Percentiles rank a stretch among this genome's conserved stretches.
These are phyloP conservation scores for Microplitis mediator DNA, from an alignment of 1,140 invertebrate species.

Conservation along the genomic window DNA sequence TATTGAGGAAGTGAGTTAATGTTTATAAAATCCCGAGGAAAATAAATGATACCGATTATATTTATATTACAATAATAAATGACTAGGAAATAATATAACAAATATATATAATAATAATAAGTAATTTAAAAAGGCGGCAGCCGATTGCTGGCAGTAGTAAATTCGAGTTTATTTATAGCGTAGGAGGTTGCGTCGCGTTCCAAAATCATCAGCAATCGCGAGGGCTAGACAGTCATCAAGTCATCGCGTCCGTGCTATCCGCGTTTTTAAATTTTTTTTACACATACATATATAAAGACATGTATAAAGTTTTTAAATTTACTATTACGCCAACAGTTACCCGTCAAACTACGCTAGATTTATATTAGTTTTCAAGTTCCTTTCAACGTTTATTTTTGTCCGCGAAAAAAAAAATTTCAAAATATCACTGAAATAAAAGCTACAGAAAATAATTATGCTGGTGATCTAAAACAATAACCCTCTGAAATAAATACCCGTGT, in stretches of 20 bases:
- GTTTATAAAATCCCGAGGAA: background rate
- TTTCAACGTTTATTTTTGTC: background rate
- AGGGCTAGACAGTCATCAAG: constrained; percentile 33
- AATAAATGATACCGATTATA: constrained; percentile 4
- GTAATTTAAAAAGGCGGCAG: constrained; percentile 5
- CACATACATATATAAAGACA: background rate
- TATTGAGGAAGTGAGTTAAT: background rate
- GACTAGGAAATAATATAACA: background rate
- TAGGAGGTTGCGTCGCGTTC: constrained; percentile 56
- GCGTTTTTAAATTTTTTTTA: constrained; percentile 31
- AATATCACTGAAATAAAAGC: no score
- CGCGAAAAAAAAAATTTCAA: no score
- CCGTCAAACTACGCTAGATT: no score
- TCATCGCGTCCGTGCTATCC: constrained; percentile 31
- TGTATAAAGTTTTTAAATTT: constrained; percentile 24
- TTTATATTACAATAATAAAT: background rate
- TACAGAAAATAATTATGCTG: no score
- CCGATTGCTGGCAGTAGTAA: constrained; percentile 50
- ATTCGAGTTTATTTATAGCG: constrained; percentile 59
- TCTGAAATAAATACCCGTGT: no score
- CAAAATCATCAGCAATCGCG: constrained; percentile 46
- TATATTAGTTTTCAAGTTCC: background rate
- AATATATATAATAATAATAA: background rate
- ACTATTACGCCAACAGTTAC: constrained; percentile 15
- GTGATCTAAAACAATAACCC: background rate